A percentile compares a stretch with the other conserved stretches of the same genome.
Evolutionary conservation across 1,140 invertebrate species (phyloP).

Genomic region (Leguminivora glycinivorella): DNA sequence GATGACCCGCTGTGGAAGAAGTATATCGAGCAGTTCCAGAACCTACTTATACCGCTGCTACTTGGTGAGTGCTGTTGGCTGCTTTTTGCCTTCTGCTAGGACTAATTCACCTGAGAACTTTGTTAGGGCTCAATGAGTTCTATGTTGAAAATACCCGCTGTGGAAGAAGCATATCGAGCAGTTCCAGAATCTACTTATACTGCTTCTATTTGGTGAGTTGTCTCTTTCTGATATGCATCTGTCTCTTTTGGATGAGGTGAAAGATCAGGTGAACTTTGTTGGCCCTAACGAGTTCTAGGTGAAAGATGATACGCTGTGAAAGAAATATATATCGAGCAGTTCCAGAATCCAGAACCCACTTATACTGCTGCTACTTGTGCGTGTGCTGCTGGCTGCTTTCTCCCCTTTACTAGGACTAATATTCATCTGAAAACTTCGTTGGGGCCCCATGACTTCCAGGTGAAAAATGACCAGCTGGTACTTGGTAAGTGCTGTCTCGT

Average conservation of each 20-base stretch:
- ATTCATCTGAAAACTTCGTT: too few species aligned
- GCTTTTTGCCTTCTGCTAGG: too few species aligned
- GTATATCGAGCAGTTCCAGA: constrained; percentile 98
- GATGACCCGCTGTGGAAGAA: constrained; percentile 98
- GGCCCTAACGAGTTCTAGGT: constrained; percentile 96
- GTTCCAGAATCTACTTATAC: too few species aligned
- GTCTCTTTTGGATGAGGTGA: constrained; percentile 90
- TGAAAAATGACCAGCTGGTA: too few species aligned
- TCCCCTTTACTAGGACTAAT: too few species aligned
- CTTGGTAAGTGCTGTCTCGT: constrained; percentile 75
- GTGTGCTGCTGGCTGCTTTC: too few species aligned
- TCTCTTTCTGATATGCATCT: constrained; percentile 86
- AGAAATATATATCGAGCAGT: constrained; percentile 99
- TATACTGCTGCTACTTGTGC: constrained; percentile 94
- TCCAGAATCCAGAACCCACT: constrained; percentile 99
- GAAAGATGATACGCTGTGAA: constrained; percentile 96
- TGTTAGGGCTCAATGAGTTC: too few species aligned
- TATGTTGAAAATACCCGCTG: too few species aligned
- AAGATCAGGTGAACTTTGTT: constrained; percentile 83
- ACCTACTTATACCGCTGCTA: constrained; percentile 97
- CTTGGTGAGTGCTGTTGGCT: constrained; percentile 79
- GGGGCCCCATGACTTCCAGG: too few species aligned
- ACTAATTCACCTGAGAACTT: too few species aligned
- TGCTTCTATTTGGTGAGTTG: too few species aligned
- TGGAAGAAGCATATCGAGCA: too few species aligned